Conservation (phyloP, 1,140 invertebrate genomes). For the Cataglyphis hispanica region DNA sequence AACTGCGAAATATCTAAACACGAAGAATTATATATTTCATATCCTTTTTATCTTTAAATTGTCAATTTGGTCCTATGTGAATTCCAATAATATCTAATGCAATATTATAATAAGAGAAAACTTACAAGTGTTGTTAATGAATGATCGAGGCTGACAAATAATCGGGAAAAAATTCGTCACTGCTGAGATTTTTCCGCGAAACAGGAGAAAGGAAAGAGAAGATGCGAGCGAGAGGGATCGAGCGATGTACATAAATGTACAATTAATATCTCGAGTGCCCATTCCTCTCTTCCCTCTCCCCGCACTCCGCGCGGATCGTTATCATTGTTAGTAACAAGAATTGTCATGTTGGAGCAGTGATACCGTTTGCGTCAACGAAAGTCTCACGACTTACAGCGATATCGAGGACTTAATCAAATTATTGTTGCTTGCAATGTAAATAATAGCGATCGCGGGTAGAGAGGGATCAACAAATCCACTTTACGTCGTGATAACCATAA, state of each 20-base stretch:
- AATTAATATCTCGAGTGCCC: constrained; percentile 29
- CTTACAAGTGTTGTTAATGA: neutral
- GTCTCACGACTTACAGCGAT: neutral
- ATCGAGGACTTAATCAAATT: constrained; percentile 33
- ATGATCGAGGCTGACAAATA: constrained; percentile 29
- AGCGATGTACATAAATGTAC: constrained; percentile 18
- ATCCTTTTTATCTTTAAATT: neutral
- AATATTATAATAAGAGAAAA: neutral
- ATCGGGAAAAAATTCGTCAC: constrained; percentile 1
- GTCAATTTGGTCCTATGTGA: neutral
- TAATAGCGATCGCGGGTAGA: constrained; percentile 17
- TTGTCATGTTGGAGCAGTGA: no score
- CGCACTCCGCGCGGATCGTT: neutral
- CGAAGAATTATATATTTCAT: neutral
- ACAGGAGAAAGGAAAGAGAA: neutral
- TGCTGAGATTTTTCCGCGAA: constrained; percentile 13
- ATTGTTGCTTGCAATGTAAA: constrained; percentile 31
- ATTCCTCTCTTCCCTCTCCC: neutral
- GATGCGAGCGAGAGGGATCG: neutral
- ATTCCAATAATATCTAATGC: neutral
- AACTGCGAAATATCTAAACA: neutral
- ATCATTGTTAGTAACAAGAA: no score
- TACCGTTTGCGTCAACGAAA: neutral
- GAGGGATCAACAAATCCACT: constrained; percentile 37
- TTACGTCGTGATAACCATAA: constrained; percentile 34